phyloP scores from a whole-genome alignment of 2,888 invertebrate genomes.

The Seladonia tumulorum region DNA sequence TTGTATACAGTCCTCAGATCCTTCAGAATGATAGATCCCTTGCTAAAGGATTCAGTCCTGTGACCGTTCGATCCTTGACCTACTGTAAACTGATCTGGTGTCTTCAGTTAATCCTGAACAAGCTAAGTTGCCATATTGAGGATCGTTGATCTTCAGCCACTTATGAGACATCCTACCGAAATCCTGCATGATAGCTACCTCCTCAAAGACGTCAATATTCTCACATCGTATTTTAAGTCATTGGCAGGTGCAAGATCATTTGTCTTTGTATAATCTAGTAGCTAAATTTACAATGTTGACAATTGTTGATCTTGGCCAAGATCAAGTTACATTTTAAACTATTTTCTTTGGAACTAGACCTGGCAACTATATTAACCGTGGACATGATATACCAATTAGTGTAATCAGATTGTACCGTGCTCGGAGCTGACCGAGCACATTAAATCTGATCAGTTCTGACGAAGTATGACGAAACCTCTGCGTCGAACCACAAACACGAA shows the following conservation, averaged over 20 bases:
- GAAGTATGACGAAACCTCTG: background rate
- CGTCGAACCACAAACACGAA: background rate
- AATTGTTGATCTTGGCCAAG: background rate
- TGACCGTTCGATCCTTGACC: background rate
- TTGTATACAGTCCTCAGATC: background rate
- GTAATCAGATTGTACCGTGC: background rate
- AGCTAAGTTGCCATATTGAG: background rate
- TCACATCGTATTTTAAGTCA: background rate
- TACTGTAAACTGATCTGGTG: background rate
- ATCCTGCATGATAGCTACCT: background rate
- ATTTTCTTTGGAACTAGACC: background rate
- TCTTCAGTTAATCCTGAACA: background rate
- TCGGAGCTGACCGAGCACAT: background rate
- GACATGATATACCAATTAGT: background rate
- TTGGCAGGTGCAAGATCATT: background rate
- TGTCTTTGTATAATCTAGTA: background rate
- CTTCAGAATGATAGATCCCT: background rate
- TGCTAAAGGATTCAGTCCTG: background rate
- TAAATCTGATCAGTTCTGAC: background rate
- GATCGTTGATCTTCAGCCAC: background rate
- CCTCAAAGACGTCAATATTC: too few species aligned
- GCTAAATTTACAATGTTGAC: background rate
- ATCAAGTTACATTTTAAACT: background rate
- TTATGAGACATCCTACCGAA: background rate
- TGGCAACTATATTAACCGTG: background rate